Evolutionary conservation across 2,113 vertebrate species (phyloP).

Genomic region (Furnarius figulus): DNA sequence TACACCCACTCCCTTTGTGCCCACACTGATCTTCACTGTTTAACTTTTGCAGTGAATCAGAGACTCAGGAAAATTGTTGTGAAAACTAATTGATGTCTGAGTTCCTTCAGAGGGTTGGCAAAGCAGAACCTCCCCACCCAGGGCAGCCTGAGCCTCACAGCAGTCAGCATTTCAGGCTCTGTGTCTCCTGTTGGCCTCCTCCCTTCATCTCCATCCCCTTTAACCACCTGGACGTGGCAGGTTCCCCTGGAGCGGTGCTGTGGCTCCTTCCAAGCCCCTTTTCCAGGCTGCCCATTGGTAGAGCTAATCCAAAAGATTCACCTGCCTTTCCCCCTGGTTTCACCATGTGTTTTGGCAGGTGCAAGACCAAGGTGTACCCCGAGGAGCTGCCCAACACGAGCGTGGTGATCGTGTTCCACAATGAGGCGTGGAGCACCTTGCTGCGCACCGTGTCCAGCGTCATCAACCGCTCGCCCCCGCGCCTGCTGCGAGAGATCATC

Average conservation of each 20-base stretch:
- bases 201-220: fast-evolving
- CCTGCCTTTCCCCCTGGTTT: too few relatives aligned
- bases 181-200: not conserved
- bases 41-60: not conserved
- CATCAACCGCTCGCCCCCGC: slow-evolving; percentile 87
- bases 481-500: slow-evolving; percentile 87
- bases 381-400: slow-evolving; percentile 93
- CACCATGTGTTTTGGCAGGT: slow-evolving; percentile 70
- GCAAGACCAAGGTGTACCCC: slow-evolving; percentile 90
- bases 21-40: not conserved
- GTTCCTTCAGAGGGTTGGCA: not conserved
- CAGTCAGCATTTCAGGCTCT: fast-evolving
- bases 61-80: not conserved
- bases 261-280: not conserved
- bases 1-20: not conserved
- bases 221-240: fast-evolving
- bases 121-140: not conserved
- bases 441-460: slow-evolving; percentile 92
- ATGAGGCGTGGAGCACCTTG: slow-evolving; percentile 97
- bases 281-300: not conserved
- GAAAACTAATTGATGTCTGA: not conserved
- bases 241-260: fast-evolving
- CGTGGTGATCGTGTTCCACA: slow-evolving; percentile 98
- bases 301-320: not conserved
- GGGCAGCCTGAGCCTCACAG: not conserved